These are phyloP conservation scores for Cosmia trapezina DNA, from an alignment of 2,888 invertebrate species.

Conservation along the genomic window DNA sequence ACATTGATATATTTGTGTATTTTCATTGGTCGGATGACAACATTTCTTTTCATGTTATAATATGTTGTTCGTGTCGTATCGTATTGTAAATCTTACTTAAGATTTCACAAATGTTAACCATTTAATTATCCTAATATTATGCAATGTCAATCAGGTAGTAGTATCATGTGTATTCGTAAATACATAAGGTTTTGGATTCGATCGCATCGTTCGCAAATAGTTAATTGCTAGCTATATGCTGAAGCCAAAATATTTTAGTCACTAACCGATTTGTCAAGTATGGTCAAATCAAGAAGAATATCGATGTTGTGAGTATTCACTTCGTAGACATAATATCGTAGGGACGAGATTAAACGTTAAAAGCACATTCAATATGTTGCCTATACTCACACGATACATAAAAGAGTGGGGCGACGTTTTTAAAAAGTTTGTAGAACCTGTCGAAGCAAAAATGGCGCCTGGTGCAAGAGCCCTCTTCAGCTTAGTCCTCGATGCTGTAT, in stretches of 20 bases:
- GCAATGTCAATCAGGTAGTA: neutral
- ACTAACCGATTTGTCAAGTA: neutral
- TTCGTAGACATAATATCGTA: constrained; percentile 3
- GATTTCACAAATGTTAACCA: neutral
- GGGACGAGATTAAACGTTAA: neutral
- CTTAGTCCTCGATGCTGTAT: neutral
- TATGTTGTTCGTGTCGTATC: neutral
- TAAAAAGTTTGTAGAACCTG: neutral
- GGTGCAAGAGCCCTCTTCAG: neutral
- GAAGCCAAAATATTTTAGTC: neutral
- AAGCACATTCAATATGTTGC: neutral
- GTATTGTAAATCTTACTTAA: neutral
- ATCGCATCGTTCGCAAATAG: constrained; percentile 9
- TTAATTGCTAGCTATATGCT: neutral
- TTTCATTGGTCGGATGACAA: constrained; percentile 2
- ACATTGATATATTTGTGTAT: constrained; percentile 36
- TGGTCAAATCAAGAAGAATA: neutral
- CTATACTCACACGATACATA: neutral
- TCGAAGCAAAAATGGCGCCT: neutral
- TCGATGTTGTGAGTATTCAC: neutral
- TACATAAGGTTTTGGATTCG: neutral
- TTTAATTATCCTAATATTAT: neutral
- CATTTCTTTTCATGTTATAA: constrained; percentile 4
- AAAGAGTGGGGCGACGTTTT: neutral
- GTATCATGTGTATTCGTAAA: neutral